A percentile compares a stretch with the other conserved stretches of the same genome.
phyloP scores from a whole-genome alignment of 2,888 invertebrate species.

The Rhamnusium bicolor region DNA sequence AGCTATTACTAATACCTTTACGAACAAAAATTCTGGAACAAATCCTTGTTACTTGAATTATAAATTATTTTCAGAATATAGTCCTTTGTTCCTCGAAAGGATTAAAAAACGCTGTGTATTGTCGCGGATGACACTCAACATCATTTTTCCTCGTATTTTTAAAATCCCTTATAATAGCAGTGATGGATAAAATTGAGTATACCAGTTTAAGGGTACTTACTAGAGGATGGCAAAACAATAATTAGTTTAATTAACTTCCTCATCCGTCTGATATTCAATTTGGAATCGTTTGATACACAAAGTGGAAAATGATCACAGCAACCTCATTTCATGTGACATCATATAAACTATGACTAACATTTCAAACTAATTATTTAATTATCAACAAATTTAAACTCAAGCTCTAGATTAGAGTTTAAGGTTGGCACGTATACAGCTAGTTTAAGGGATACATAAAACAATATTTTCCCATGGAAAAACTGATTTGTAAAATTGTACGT shows the following conservation, averaged over 20 bases:
- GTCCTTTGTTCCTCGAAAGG: no score
- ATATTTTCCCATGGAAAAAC: neutral
- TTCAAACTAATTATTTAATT: constrained; percentile 18
- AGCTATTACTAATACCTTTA: no score
- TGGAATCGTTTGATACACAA: neutral
- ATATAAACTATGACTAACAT: constrained; percentile 5
- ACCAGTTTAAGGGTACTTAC: neutral
- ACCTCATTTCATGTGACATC: constrained; percentile 35
- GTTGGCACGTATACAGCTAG: neutral
- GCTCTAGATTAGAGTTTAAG: neutral
- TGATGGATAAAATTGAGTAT: neutral
- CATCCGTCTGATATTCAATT: neutral
- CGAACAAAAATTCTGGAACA: no score
- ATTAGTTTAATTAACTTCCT: neutral
- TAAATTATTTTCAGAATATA: no score
- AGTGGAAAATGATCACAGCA: constrained; percentile 27
- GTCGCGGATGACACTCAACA: no score
- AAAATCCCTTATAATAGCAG: neutral
- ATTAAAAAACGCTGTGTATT: no score
- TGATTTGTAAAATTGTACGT: no score
- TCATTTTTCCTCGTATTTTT: no score
- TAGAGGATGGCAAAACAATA: neutral
- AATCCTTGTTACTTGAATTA: no score
- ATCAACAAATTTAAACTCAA: neutral
- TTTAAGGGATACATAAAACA: neutral